phyloP scores from a whole-genome alignment of 2,797 vertebrate species.

The Fundulus diaphanus region DNA sequence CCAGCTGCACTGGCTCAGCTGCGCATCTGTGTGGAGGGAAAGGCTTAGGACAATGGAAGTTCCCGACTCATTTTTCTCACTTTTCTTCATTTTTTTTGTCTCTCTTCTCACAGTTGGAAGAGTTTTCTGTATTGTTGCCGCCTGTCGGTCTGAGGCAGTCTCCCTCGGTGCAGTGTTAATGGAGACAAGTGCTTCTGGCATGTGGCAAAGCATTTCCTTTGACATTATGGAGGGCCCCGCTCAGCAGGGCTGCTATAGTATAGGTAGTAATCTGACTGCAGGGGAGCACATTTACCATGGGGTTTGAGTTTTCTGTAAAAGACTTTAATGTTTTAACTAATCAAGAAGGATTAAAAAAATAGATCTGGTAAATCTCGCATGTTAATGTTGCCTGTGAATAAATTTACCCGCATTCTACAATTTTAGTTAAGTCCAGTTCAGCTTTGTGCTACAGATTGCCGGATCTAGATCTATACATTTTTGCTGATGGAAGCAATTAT shows the following conservation, averaged over 20 bases:
- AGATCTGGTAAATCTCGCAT: neutral
- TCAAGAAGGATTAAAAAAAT: constrained; percentile 6
- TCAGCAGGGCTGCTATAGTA: constrained; percentile 57
- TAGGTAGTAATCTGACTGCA: constrained; percentile 65
- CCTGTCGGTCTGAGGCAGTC: constrained; percentile 74
- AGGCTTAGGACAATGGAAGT: constrained; percentile 86
- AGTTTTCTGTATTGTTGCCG: constrained; percentile 68
- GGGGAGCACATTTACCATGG: constrained; percentile 57
- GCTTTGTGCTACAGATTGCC: neutral
- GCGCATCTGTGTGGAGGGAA: constrained; percentile 83
- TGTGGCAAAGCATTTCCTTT: constrained; percentile 72
- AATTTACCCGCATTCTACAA: neutral
- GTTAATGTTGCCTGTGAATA: neutral
- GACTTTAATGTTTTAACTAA: constrained; percentile 50
- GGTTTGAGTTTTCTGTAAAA: constrained; percentile 38
- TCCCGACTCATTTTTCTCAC: constrained; percentile 87
- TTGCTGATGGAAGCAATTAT: neutral
- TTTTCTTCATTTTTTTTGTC: constrained; percentile 74
- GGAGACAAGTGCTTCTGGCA: constrained; percentile 74
- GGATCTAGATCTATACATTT: neutral
- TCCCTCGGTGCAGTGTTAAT: constrained; percentile 66
- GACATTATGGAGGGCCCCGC: constrained; percentile 67
- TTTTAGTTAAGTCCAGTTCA: neutral
- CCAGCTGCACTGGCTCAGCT: constrained; percentile 89
- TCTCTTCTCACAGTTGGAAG: constrained; percentile 71